Percentiles rank a stretch among this genome's conserved stretches.
phyloP scores from a whole-genome alignment of 2,888 invertebrate species.

The Lydus trimaculatus region DNA sequence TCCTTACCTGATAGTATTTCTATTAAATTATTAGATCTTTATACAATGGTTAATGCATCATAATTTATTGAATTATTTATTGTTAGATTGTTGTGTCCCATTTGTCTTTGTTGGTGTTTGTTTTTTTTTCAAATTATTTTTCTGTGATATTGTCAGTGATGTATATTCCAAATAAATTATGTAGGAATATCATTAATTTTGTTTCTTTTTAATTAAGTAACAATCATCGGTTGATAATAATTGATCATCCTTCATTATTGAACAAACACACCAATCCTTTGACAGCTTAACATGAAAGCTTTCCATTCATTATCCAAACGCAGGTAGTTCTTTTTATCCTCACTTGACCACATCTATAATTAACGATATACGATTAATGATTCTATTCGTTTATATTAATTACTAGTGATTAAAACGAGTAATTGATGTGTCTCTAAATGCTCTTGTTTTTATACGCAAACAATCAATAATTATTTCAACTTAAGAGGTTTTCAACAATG shows the following conservation, averaged over 20 bases:
- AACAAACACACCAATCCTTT: not conserved
- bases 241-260: not conserved
- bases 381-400: slow-evolving; percentile 22
- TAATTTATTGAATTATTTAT: slow-evolving; percentile 17
- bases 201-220: not conserved
- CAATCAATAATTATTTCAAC: not conserved
- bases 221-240: not conserved
- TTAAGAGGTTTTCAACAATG: too few relatives aligned
- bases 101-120: not conserved
- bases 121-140: too few relatives aligned
- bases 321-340: not conserved
- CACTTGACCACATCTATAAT: slow-evolving; percentile 23
- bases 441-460: not conserved
- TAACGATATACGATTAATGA: slow-evolving; percentile 27
- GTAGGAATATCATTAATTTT: not conserved
- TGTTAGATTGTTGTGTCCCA: not conserved
- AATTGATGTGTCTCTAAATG: slow-evolving; percentile 16
- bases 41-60: slow-evolving; percentile 47
- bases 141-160: not conserved
- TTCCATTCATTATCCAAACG: not conserved
- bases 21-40: slow-evolving; percentile 46
- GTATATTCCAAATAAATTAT: not conserved
- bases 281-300: not conserved
- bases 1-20: slow-evolving; percentile 44
- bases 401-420: slow-evolving; percentile 26